These are phyloP conservation scores for Watsonalla cultraria DNA, from an alignment of 2,888 invertebrate genomes.

Conservation along the genomic window DNA sequence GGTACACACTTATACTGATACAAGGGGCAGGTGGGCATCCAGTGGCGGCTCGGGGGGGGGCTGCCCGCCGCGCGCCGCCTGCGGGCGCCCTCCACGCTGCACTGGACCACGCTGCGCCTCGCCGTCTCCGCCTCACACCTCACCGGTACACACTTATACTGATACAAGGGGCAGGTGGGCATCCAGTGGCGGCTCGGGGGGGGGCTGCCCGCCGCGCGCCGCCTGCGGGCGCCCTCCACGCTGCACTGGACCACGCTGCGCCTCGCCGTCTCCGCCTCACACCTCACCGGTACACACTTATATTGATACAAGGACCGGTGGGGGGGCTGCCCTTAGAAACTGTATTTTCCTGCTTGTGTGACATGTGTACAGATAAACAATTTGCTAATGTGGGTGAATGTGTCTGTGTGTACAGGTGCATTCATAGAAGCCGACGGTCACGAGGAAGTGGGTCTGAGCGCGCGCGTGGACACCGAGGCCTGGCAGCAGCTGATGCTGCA, in stretches of 20 bases:
- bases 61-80: constrained; percentile 38
- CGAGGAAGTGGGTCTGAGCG: constrained; percentile 70
- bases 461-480: constrained; percentile 63
- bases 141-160: constrained; percentile 17
- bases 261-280: constrained; percentile 23
- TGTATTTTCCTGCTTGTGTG: too few relatives aligned
- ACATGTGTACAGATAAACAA: too few relatives aligned
- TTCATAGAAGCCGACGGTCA: constrained; percentile 70
- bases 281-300: constrained; percentile 22
- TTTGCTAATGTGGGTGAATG: too few relatives aligned
- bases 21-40: constrained; percentile 78
- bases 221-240: constrained; percentile 41
- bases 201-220: constrained; percentile 44
- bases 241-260: constrained; percentile 68
- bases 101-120: constrained; percentile 70
- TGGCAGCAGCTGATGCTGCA: constrained; percentile 70
- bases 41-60: constrained; percentile 81
- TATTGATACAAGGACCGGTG: too few relatives aligned
- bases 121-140: constrained; percentile 21
- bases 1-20: constrained; percentile 15
- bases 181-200: constrained; percentile 83
- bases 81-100: constrained; percentile 40
- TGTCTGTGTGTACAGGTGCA: constrained; percentile 24
- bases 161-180: constrained; percentile 74
- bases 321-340: constrained; percentile 61